These are phyloP conservation scores for Lepus americanus DNA, from an alignment of 2,113 vertebrate genomes.

Conservation along the genomic window DNA sequence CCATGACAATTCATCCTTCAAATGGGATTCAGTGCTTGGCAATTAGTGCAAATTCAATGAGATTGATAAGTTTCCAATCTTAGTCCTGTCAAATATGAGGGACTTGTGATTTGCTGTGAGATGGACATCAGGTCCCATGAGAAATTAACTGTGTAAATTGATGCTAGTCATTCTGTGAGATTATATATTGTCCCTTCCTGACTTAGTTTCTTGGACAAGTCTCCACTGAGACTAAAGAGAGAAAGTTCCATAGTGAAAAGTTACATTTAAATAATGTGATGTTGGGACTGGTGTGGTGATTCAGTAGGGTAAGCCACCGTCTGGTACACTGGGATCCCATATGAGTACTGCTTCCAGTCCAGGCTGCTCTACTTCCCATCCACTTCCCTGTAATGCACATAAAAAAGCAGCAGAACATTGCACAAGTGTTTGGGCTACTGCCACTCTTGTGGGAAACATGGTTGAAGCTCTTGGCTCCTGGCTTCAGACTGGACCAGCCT, in stretches of 20 bases:
- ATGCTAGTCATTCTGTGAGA: background rate
- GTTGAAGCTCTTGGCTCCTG: too few relatives aligned
- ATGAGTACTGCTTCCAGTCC: too few relatives aligned
- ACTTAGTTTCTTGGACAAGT: background rate
- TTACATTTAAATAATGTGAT: slow-evolving; percentile 3
- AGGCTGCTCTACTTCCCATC: too few relatives aligned
- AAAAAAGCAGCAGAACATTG: too few relatives aligned
- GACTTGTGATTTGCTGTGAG: background rate
- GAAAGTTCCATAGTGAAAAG: background rate
- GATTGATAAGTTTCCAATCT: background rate
- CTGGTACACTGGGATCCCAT: too few relatives aligned
- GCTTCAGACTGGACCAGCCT: too few relatives aligned
- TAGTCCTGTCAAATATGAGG: background rate
- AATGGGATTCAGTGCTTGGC: background rate
- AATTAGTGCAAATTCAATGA: background rate
- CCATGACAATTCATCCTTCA: slow-evolving; percentile 39
- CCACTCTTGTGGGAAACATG: too few relatives aligned
- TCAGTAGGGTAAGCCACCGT: too few relatives aligned
- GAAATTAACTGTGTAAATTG: slow-evolving; percentile 19
- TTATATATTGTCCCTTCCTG: background rate
- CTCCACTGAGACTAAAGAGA: background rate
- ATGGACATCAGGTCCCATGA: background rate
- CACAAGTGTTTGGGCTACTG: too few relatives aligned
- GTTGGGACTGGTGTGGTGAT: background rate
- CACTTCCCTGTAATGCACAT: too few relatives aligned